phyloP scores from a whole-genome alignment of 1,140 invertebrate genomes.

The Agraylea sexmaculata region DNA sequence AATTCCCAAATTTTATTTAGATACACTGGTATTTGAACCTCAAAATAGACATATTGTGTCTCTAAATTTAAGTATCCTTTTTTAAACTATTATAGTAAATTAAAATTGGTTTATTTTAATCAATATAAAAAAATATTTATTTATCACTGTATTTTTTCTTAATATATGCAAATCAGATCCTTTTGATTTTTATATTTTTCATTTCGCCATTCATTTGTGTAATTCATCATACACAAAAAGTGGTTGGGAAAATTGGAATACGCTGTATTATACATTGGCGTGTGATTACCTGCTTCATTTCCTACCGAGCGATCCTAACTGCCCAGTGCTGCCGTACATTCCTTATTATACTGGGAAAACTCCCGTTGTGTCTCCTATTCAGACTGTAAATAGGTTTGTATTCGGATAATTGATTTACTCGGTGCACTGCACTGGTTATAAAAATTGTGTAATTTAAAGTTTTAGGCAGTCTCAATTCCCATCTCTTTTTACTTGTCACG shows the following conservation, averaged over 20 bases:
- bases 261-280: slow-evolving; percentile 61
- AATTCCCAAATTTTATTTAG: slow-evolving; percentile 69
- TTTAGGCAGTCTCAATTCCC: slow-evolving; percentile 34
- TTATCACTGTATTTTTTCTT: slow-evolving; percentile 6
- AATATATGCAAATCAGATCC: slow-evolving; percentile 63
- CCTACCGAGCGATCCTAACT: slow-evolving; percentile 65
- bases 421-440: slow-evolving; percentile 21
- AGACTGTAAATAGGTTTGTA: slow-evolving; percentile 46
- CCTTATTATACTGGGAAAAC: slow-evolving; percentile 54
- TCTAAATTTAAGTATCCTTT: slow-evolving; percentile 71
- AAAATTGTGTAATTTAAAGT: slow-evolving; percentile 22
- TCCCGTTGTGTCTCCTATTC: slow-evolving; percentile 49
- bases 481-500: slow-evolving; percentile 30
- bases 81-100: slow-evolving; percentile 20
- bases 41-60: slow-evolving; percentile 51
- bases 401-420: no score
- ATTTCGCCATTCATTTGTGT: slow-evolving; percentile 70
- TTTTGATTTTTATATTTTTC: slow-evolving; percentile 87
- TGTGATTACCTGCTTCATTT: slow-evolving; percentile 79
- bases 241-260: slow-evolving; percentile 57
- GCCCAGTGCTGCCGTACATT: slow-evolving; percentile 50
- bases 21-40: slow-evolving; percentile 66
- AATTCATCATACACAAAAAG: slow-evolving; percentile 37
- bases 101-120: no score
- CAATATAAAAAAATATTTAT: slow-evolving; percentile 9